phyloP scores from a whole-genome alignment of 2,888 invertebrate genomes.

The Lasioglossum figueresi region DNA sequence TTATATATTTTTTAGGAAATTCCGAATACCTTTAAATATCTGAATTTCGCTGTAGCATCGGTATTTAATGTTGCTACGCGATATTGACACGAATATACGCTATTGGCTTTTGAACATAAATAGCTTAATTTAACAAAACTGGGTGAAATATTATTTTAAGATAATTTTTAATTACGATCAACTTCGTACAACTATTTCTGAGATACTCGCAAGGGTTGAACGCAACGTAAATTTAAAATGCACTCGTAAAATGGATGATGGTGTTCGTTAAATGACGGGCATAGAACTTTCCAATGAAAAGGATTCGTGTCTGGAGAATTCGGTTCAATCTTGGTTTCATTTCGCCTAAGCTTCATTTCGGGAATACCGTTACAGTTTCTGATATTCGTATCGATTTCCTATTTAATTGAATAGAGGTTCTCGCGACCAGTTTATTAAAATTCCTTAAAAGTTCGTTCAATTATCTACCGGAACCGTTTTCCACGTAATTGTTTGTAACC shows the following conservation, averaged over 20 bases:
- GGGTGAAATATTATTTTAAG: neutral
- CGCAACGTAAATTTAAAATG: neutral
- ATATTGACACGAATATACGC: too few species aligned
- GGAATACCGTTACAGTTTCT: slow-evolving; percentile 7
- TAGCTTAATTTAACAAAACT: neutral
- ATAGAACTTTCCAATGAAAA: neutral
- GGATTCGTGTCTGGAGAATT: neutral
- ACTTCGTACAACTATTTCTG: neutral
- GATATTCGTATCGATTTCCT: neutral
- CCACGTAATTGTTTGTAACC: neutral
- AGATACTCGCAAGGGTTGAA: neutral
- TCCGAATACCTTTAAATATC: neutral
- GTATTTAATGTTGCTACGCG: too few species aligned
- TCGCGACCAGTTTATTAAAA: neutral
- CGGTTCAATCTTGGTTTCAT: neutral
- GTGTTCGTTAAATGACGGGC: neutral
- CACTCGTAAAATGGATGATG: neutral
- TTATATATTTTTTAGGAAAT: neutral
- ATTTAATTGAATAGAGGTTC: neutral
- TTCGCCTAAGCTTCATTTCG: neutral
- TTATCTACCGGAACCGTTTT: neutral
- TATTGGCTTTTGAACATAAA: too few species aligned
- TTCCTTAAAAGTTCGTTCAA: neutral
- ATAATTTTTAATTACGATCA: too few species aligned
- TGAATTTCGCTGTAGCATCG: neutral